phyloP scores from a whole-genome alignment of 2,113 vertebrate genomes.

The Anseranas semipalmata region DNA sequence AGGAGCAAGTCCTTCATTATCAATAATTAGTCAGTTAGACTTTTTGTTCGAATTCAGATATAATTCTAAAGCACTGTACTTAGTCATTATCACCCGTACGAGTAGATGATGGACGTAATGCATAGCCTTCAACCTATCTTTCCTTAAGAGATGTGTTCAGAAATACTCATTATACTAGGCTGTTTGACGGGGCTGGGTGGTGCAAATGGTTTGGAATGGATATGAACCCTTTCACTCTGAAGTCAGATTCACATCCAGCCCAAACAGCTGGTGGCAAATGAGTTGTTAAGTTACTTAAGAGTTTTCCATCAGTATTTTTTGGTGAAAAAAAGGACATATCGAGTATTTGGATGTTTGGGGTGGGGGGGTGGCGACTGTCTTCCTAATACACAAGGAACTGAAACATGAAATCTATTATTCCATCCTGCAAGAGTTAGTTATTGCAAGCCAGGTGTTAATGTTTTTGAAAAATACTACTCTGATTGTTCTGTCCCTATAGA shows the following conservation, averaged over 20 bases:
- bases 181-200: not conserved
- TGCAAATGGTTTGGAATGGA: not conserved
- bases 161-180: not conserved
- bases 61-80: not conserved
- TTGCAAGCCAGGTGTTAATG: not conserved
- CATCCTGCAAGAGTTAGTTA: not conserved
- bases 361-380: fast-evolving
- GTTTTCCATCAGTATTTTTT: not conserved
- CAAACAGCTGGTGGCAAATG: not conserved
- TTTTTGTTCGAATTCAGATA: not conserved
- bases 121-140: not conserved
- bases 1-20: not conserved
- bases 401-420: not conserved
- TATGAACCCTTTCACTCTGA: not conserved
- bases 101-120: not conserved
- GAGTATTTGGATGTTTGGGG: not conserved
- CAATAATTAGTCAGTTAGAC: not conserved
- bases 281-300: not conserved
- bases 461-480: not conserved
- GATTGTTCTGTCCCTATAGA: not conserved
- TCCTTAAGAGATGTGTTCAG: not conserved
- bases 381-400: not conserved
- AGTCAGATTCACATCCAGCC: not conserved
- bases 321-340: not conserved
- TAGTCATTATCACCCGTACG: not conserved